These are phyloP conservation scores for Anomalospiza imberbis DNA, from an alignment of 2,797 vertebrate genomes.

Conservation along the genomic window DNA sequence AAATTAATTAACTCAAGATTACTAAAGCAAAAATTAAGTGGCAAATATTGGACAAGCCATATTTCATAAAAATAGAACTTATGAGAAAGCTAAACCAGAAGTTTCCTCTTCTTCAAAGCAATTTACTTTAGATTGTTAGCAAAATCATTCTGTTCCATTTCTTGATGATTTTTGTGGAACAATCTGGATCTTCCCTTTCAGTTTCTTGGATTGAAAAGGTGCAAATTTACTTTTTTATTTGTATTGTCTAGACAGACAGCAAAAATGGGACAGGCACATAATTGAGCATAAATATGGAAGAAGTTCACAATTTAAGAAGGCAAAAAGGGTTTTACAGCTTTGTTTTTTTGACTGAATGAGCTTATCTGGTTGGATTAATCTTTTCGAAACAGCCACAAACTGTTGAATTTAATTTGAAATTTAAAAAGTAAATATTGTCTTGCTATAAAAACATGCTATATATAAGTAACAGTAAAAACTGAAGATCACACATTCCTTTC, in stretches of 20 bases:
- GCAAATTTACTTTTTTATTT: neutral
- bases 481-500: neutral
- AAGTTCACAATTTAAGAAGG: neutral
- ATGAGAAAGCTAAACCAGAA: neutral
- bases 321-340: neutral
- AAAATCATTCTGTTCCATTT: neutral
- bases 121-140: neutral
- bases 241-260: neutral
- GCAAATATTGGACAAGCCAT: neutral
- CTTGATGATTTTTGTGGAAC: neutral
- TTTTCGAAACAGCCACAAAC: neutral
- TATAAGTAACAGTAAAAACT: neutral
- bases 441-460: neutral
- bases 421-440: neutral
- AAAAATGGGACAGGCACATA: neutral
- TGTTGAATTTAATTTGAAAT: neutral
- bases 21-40: neutral
- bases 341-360: neutral
- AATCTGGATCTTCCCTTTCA: neutral
- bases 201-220: neutral
- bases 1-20: neutral
- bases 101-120: neutral
- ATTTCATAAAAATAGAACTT: neutral
- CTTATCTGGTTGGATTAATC: neutral
- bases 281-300: neutral